These are phyloP conservation scores for Cichlasoma orientale DNA, from an alignment of 2,797 vertebrate species.

Conservation along the genomic window DNA sequence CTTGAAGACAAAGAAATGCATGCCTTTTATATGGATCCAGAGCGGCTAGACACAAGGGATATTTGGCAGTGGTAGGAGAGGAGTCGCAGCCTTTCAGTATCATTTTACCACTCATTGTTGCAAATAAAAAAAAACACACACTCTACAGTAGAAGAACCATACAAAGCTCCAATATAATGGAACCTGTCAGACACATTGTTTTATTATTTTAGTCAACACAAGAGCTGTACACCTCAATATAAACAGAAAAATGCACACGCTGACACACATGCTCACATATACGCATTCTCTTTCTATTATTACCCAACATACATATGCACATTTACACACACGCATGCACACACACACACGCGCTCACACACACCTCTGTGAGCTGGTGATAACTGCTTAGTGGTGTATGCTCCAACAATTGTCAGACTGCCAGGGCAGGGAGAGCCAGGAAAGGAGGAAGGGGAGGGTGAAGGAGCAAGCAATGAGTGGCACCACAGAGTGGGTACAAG, in stretches of 20 bases:
- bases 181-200: slow-evolving; percentile 75
- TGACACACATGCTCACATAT: slow-evolving; percentile 53
- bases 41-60: slow-evolving; percentile 71
- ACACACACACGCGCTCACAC: slow-evolving; percentile 34
- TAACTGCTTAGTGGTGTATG: slow-evolving; percentile 79
- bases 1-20: slow-evolving; percentile 78
- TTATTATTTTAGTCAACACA: slow-evolving; percentile 75
- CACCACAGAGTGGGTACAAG: slow-evolving; percentile 76
- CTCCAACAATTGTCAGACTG: slow-evolving; percentile 79
- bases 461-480: slow-evolving; percentile 77
- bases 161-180: slow-evolving; percentile 70
- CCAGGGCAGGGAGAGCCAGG: slow-evolving; percentile 75
- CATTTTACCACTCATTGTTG: slow-evolving; percentile 71
- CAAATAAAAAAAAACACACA: slow-evolving; percentile 45
- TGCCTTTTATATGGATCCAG: slow-evolving; percentile 82
- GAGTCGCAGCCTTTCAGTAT: slow-evolving; percentile 70
- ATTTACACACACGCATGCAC: slow-evolving; percentile 27
- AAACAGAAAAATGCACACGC: slow-evolving; percentile 61
- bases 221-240: slow-evolving; percentile 61
- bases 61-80: slow-evolving; percentile 64
- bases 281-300: slow-evolving; percentile 52
- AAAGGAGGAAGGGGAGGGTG: slow-evolving; percentile 69
- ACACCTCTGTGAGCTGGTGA: slow-evolving; percentile 77
- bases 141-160: slow-evolving; percentile 63
- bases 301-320: slow-evolving; percentile 56